Evolutionary conservation across 2,888 invertebrate genomes (phyloP).

Genomic region (Dryobotodes eremita): DNA sequence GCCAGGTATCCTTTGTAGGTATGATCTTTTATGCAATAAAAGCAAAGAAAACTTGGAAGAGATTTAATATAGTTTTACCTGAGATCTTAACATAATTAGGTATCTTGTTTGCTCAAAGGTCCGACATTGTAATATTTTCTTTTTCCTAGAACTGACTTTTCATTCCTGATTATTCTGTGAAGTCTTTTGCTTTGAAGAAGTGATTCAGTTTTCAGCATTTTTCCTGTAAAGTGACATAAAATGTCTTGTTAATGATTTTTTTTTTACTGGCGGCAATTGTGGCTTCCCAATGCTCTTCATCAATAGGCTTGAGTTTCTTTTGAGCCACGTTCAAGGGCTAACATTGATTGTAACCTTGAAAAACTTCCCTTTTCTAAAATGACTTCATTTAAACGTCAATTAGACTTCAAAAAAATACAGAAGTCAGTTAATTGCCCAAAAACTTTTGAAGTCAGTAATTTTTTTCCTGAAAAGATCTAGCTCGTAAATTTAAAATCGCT

Average conservation of each 20-base stretch:
- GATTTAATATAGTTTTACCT: conserved; percentile 11
- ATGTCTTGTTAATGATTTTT: not conserved
- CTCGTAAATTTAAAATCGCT: not conserved
- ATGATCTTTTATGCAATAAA: conserved; percentile 8
- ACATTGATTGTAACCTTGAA: not conserved
- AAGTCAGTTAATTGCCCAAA: not conserved
- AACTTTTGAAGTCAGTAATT: not conserved
- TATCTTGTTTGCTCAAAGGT: conserved; percentile 22
- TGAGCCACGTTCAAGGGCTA: too few species aligned
- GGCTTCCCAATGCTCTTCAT: not conserved
- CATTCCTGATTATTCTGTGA: not conserved
- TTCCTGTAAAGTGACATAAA: not conserved
- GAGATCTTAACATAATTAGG: conserved; percentile 22
- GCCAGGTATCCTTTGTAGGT: conserved; percentile 27
- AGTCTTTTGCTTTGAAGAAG: not conserved
- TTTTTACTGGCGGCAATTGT: too few species aligned
- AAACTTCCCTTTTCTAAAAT: too few species aligned
- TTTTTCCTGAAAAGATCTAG: too few species aligned
- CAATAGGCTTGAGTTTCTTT: not conserved
- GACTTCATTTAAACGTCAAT: too few species aligned
- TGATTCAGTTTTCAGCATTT: not conserved
- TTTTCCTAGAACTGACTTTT: not conserved
- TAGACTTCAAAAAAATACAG: too few species aligned
- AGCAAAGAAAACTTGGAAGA: conserved; percentile 11
- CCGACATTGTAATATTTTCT: conserved; percentile 7